Evolutionary conservation across 2,797 vertebrate genomes (phyloP).

Genomic region (Austrolebias charrua): DNA sequence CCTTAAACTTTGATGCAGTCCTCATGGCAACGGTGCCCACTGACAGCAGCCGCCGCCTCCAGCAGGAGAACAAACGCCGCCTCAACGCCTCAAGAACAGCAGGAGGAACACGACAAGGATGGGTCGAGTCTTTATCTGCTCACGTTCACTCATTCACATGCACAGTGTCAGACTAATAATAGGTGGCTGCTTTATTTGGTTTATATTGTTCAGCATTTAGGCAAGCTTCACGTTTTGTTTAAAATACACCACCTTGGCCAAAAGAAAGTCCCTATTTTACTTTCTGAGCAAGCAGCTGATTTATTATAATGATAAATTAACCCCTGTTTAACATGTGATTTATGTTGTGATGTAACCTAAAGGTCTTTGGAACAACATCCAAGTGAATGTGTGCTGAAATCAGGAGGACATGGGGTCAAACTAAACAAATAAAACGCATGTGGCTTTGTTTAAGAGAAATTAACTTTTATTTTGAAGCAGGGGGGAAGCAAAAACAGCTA

Average conservation of each 20-base stretch:
- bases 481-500: too few species aligned
- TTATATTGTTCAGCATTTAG: too few species aligned
- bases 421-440: neutral
- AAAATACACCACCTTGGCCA: too few species aligned
- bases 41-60: conserved; percentile 8
- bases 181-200: too few species aligned
- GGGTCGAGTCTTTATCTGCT: neutral
- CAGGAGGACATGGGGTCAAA: neutral
- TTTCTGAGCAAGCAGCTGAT: neutral
- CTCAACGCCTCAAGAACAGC: conserved; percentile 6
- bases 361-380: neutral
- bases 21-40: conserved; percentile 20
- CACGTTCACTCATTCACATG: too few species aligned
- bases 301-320: neutral
- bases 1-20: conserved; percentile 15
- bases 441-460: too few species aligned
- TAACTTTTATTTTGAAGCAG: too few species aligned
- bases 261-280: too few species aligned
- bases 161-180: too few species aligned
- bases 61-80: conserved; percentile 3
- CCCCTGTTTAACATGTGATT: neutral
- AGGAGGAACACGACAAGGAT: conserved; percentile 1
- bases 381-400: neutral
- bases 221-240: too few species aligned
- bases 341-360: neutral